A percentile compares a stretch with the other conserved stretches of the same genome.
Evolutionary conservation across 1,140 invertebrate genomes (phyloP).

Genomic region (Musca vetustissima): DNA sequence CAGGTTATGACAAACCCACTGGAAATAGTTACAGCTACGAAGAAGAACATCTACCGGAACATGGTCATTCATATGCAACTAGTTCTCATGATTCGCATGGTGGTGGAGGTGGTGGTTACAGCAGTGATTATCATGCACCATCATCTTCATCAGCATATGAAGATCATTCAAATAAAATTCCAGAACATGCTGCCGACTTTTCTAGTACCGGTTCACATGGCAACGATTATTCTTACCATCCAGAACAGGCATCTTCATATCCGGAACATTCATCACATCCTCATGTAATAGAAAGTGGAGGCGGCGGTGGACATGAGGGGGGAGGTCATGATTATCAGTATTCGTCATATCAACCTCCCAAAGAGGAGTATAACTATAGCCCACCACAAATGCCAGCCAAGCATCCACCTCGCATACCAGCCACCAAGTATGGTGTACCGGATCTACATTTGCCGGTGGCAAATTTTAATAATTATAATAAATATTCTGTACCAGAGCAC

Average conservation of each 20-base stretch:
- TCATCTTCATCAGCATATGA: too few species aligned
- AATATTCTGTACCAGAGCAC: constrained; percentile 5
- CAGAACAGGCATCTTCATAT: neutral
- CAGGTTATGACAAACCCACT: constrained; percentile 3
- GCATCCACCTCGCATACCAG: constrained; percentile 27
- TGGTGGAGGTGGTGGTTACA: too few species aligned
- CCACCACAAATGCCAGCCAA: neutral
- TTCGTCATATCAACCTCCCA: neutral
- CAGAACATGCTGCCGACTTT: too few species aligned
- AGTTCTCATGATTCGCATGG: too few species aligned
- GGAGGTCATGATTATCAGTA: too few species aligned
- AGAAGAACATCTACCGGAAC: too few species aligned
- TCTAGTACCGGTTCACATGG: too few species aligned
- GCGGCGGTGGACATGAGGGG: too few species aligned
- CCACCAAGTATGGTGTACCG: constrained; percentile 31
- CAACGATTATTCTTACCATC: neutral
- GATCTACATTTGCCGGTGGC: constrained; percentile 25
- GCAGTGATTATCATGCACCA: too few species aligned
- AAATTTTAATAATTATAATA: neutral
- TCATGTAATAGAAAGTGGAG: neutral
- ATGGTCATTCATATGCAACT: too few species aligned
- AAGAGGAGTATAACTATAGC: constrained; percentile 9
- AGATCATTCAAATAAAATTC: too few species aligned
- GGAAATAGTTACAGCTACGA: neutral
- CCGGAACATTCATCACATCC: neutral